A percentile compares a stretch with the other conserved stretches of the same genome.
phyloP scores from a whole-genome alignment of 1,140 invertebrate genomes.

The Aphaenogaster ashmeadi region DNA sequence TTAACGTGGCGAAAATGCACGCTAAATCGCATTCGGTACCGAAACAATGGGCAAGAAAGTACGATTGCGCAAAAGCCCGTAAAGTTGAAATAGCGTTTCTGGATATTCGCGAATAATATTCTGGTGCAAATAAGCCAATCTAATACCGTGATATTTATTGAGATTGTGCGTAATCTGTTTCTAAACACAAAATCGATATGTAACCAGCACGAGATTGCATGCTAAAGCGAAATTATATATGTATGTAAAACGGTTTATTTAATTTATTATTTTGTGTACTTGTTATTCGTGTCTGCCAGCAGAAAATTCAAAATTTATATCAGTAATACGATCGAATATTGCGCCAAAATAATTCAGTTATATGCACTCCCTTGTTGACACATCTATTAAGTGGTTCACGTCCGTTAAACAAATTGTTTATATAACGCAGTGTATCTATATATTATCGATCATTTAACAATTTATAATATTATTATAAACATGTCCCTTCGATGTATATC shows the following conservation, averaged over 20 bases:
- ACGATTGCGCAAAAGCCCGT: slow-evolving; percentile 37
- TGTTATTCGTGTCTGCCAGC: background rate
- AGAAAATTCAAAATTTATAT: slow-evolving; percentile 11
- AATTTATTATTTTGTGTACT: background rate
- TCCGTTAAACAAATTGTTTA: slow-evolving; percentile 21
- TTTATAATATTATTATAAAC: background rate
- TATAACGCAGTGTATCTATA: background rate
- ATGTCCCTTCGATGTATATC: background rate
- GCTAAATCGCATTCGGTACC: slow-evolving; percentile 48
- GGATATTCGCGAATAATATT: slow-evolving; percentile 41
- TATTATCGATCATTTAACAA: background rate
- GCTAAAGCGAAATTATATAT: background rate
- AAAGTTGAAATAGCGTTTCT: slow-evolving; percentile 12
- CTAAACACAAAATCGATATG: slow-evolving; percentile 11
- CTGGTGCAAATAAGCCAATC: slow-evolving; percentile 6
- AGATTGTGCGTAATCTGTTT: background rate
- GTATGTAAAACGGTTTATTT: background rate
- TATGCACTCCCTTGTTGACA: background rate
- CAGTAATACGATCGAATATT: background rate
- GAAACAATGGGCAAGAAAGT: slow-evolving; percentile 46
- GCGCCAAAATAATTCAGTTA: background rate
- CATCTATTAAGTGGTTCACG: background rate
- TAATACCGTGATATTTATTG: background rate
- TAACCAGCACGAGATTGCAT: background rate
- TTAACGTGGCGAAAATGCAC: slow-evolving; percentile 56